Evolutionary conservation across 2,888 invertebrate species (phyloP), one percentile per base, ranked within the genome.

Genomic region (Terebella lapidaria): DNA sequence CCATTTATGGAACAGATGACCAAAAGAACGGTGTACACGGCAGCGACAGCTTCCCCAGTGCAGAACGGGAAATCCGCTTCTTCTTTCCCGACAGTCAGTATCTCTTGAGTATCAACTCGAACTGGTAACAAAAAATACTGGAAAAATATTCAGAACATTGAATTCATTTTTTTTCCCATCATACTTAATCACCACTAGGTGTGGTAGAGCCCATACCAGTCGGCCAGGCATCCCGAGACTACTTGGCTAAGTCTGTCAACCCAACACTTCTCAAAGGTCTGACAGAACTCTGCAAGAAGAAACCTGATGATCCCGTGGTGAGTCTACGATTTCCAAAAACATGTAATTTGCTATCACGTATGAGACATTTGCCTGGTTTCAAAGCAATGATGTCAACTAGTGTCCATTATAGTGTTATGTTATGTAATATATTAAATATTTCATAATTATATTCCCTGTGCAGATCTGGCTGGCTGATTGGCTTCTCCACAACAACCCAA

Each of bases 1-100:
- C 88, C 1, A 84, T 85, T 66, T 92, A 87, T 79, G 92, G 91
- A 0, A 84, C 85, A 10, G 84, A 81, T 71, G 80, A 81, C 53
- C 77, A 79, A 67, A 72, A 74, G 64, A 91, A 92, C 75, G 89
- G 85, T 0, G 78, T 93, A 0, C 92, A 94, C 77, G 92, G 90
- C 5, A 92, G 93, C 66, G 86, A 85, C 63, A 85, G 84, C 71
- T 79, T 83, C 20, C 80, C 83, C 0, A 86, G 86, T 53, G 88
- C 92, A 0, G 84, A 87, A 56, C 84, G 87, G 64, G 94, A 94
- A 81, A 91, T 93, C 70, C 86, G 88, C 75, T 94, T 90, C 80
- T 92, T 94, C 80, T 94, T 91, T 81, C 91, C 92, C 1, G 85
- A 87, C 71, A 86, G 91, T 91, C 83, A 83, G 85, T 74, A 53